Evolutionary conservation across 1,140 invertebrate species (phyloP), one percentile per base, ranked within the genome.

Genomic region (Mycetomoellerius zeteki): DNA sequence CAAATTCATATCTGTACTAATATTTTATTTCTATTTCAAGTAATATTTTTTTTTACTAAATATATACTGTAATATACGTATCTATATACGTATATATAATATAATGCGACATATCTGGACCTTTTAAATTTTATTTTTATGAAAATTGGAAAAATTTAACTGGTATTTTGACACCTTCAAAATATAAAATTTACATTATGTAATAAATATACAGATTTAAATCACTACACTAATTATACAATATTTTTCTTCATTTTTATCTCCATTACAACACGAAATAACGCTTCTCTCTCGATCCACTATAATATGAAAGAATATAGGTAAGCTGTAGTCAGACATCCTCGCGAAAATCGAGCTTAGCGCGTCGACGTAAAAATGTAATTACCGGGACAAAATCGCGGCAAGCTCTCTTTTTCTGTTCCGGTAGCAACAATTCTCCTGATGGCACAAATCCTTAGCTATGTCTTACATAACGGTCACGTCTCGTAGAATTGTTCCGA

Each of bases 331-430:
- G 58, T 56, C 52, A 65, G 47, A 21, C 14, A 14, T 62, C 3
- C 19, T n/a, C 5, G 56, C 2, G 43, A 85, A 16, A 16, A 37
- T 81, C 69, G 56, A 56, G 65, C n/a, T 50, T 21, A 19, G n/a
- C 33, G 27, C 30, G 50, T 56, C 50, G 19, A 65, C 65, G 65
- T 50, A 67, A 85, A 85, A 86, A 71, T 56, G 67, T 75, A 80
- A 88, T 88, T 89, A 88, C 73, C 50, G 56, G 6, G n/a, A 60
- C 72, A 85, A 72, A 89, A 71, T 56, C 37, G 43, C 24, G 21
- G 30, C 43, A 88, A 75, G 12, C 88, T 88, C 56, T 27, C 12
- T 47, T 33, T 81, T 43, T 69, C 37, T 30, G 19, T 62, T 27
- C 16, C 37, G 8, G 24, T 37, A n/a, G 52, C 73, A n/a, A 65